These are phyloP conservation scores for Sarotherodon lohbergeri DNA, from an alignment of 2,113 vertebrate genomes.

Conservation along the genomic window DNA sequence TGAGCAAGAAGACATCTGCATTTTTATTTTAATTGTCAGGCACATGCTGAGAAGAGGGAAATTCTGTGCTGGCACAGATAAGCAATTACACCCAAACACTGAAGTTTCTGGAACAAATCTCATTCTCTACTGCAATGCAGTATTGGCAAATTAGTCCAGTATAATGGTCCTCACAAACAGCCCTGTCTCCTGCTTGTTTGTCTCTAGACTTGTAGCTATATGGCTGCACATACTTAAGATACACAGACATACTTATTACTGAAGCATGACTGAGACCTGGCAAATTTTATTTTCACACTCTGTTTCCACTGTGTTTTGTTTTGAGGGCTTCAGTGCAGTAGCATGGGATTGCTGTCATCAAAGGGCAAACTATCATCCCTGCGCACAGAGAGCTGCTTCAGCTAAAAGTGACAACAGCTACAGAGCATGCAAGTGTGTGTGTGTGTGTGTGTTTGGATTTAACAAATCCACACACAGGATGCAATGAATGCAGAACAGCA, in stretches of 20 bases:
- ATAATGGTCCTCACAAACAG: background rate
- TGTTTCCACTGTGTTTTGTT: background rate
- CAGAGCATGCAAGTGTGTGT: background rate
- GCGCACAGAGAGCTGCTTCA: background rate
- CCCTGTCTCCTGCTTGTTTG: background rate
- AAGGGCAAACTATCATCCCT: background rate
- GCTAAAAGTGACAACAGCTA: background rate
- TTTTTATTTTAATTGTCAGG: background rate
- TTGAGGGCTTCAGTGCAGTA: background rate
- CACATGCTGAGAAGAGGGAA: background rate
- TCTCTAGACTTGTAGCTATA: background rate
- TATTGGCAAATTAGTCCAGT: background rate
- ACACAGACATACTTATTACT: background rate
- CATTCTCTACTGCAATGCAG: background rate
- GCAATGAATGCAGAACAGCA: background rate
- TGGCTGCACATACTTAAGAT: background rate
- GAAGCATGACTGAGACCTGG: background rate
- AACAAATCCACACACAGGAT: background rate
- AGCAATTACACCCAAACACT: background rate
- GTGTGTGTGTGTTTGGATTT: background rate
- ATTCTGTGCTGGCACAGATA: background rate
- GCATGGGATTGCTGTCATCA: slow-evolving; percentile 2
- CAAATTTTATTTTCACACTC: background rate
- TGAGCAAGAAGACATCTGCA: background rate
- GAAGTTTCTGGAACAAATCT: background rate